Evolutionary conservation across 2,888 invertebrate genomes (phyloP).

Genomic region (Oasisia sp.): DNA sequence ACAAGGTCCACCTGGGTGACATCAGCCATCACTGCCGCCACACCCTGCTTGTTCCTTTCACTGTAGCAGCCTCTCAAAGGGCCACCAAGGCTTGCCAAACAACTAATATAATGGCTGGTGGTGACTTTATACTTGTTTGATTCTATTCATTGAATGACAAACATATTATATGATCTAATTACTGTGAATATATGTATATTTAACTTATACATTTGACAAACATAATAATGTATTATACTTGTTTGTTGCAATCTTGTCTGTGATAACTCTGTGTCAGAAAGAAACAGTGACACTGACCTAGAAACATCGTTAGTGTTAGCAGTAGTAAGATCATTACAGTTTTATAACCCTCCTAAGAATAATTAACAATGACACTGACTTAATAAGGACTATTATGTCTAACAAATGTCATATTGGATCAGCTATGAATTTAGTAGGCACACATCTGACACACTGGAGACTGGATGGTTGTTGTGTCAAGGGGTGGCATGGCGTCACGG

Average conservation of each 20-base stretch:
- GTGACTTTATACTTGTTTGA: background rate
- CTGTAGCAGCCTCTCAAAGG: background rate
- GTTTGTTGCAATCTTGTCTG: background rate
- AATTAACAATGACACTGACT: background rate
- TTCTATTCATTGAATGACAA: background rate
- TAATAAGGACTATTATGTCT: background rate
- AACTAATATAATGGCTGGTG: background rate
- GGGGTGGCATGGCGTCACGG: background rate
- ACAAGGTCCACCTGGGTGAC: background rate
- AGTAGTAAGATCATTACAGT: background rate
- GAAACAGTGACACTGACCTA: background rate
- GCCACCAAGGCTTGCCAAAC: background rate
- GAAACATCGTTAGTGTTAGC: background rate
- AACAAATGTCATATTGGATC: background rate
- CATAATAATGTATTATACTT: background rate
- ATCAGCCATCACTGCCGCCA: background rate
- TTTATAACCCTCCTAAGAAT: background rate
- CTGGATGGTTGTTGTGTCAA: background rate
- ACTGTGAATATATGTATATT: background rate
- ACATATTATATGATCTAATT: background rate
- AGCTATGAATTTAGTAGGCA: background rate
- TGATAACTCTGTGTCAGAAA: background rate
- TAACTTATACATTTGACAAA: background rate
- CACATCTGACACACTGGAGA: background rate
- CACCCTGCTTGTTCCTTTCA: background rate